Conservation (phyloP, 2,113 vertebrate genomes). For the Dipodomys merriami region DNA sequence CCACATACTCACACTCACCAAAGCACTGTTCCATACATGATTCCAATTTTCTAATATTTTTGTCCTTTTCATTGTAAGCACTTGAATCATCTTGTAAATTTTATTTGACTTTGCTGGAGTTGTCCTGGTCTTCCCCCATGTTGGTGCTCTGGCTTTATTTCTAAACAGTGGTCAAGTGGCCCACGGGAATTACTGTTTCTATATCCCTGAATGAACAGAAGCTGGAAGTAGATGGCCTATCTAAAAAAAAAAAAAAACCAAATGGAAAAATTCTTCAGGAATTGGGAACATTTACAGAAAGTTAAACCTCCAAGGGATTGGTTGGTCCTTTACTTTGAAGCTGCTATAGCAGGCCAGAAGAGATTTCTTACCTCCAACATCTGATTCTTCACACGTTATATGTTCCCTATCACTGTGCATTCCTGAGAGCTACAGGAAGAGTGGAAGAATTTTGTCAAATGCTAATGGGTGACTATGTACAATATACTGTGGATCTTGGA, state of each 20-base stretch:
- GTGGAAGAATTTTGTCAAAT: conserved; percentile 30
- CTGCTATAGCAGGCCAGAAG: not conserved
- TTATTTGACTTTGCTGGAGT: conserved; percentile 16
- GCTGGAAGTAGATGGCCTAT: conserved; percentile 56
- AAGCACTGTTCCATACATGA: not conserved
- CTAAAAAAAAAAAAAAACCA: not conserved
- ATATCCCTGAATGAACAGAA: conserved; percentile 62
- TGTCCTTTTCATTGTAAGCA: not conserved
- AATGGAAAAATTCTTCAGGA: conserved; percentile 37
- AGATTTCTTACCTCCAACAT: conserved; percentile 31
- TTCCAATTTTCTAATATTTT: not conserved
- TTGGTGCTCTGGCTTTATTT: conserved; percentile 52
- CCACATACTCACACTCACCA: not conserved
- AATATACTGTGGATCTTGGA: not conserved
- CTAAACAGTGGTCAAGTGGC: conserved; percentile 26
- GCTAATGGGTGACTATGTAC: not conserved
- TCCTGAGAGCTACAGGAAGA: not conserved
- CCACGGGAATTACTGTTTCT: conserved; percentile 64
- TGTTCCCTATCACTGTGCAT: not conserved
- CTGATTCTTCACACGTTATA: not conserved
- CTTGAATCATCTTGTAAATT: conserved; percentile 40
- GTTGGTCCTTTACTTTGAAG: conserved; percentile 9
- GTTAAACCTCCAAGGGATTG: conserved; percentile 45
- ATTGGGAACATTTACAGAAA: conserved; percentile 51
- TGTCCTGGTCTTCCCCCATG: not conserved